phyloP scores from a whole-genome alignment of 1,140 invertebrate species.

The Thaumetopoea pityocampa region DNA sequence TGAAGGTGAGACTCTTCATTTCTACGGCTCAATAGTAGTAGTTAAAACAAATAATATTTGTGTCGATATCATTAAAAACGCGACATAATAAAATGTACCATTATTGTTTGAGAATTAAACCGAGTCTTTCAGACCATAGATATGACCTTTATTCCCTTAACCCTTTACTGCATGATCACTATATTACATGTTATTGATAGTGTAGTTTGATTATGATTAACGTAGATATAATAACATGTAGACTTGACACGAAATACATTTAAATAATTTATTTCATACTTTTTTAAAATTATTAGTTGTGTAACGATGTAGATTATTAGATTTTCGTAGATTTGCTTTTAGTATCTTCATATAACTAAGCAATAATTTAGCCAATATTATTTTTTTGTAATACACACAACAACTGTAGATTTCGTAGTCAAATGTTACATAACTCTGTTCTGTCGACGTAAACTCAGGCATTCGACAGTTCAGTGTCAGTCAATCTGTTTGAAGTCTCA shows the following conservation, averaged over 20 bases:
- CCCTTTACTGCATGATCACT: conserved; percentile 20
- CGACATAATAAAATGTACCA: no score
- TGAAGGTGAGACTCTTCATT: conserved; percentile 81
- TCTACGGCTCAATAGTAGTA: background rate
- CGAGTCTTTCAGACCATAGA: conserved; percentile 16
- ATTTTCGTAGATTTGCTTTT: no score
- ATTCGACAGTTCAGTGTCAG: no score
- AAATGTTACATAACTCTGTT: no score
- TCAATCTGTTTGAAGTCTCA: no score
- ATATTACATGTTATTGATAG: conserved; percentile 13
- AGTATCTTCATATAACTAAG: no score
- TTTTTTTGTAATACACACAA: no score
- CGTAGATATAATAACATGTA: conserved; percentile 8
- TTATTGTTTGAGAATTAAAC: no score
- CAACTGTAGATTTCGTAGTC: no score
- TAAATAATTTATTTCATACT: conserved; percentile 10
- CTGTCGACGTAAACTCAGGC: no score
- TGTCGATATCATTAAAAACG: no score
- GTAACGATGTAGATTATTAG: conserved; percentile 6
- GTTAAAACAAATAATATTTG: conserved; percentile 1
- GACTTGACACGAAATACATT: conserved; percentile 5
- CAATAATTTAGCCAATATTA: no score
- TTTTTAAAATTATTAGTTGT: conserved; percentile 1
- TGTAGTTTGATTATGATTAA: conserved; percentile 11
- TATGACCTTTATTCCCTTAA: conserved; percentile 12